These are phyloP conservation scores for Norana najaformis DNA, from an alignment of 2,888 invertebrate species.

Conservation along the genomic window DNA sequence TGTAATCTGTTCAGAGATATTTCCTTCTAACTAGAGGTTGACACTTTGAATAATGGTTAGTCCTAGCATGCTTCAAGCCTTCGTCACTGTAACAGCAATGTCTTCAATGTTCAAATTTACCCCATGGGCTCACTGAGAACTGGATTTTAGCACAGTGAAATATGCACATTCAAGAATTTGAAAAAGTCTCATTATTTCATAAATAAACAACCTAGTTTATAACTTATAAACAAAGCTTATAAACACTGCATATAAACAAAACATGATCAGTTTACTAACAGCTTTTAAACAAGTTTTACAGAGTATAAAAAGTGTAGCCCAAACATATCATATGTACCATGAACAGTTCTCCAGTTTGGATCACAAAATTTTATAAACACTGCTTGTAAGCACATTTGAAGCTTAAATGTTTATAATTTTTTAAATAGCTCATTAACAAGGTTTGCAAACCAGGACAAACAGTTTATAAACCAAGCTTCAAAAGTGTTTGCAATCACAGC, in stretches of 20 bases:
- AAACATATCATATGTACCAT: not conserved
- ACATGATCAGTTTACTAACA: not conserved
- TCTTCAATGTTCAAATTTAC: not conserved
- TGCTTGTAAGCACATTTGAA: not conserved
- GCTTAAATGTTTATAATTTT: not conserved
- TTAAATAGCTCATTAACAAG: not conserved
- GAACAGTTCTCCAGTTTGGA: too few relatives aligned
- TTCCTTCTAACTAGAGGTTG: not conserved
- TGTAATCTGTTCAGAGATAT: not conserved
- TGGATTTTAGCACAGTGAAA: not conserved
- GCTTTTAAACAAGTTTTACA: not conserved
- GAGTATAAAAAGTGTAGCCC: not conserved
- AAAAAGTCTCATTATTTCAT: too few relatives aligned
- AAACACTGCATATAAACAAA: slow-evolving; percentile 13
- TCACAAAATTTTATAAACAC: not conserved
- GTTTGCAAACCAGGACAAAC: not conserved
- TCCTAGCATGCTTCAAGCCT: not conserved
- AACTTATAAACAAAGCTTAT: slow-evolving; percentile 6
- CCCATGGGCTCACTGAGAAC: not conserved
- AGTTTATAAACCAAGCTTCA: not conserved
- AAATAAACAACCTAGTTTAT: slow-evolving; percentile 13
- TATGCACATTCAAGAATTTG: not conserved
- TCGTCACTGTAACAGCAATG: too few relatives aligned
- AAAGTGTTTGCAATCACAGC: not conserved
- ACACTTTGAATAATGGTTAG: not conserved